Conservation (phyloP, 92 coral and sea anemone species). For the Parazoanthus darwini region DNA sequence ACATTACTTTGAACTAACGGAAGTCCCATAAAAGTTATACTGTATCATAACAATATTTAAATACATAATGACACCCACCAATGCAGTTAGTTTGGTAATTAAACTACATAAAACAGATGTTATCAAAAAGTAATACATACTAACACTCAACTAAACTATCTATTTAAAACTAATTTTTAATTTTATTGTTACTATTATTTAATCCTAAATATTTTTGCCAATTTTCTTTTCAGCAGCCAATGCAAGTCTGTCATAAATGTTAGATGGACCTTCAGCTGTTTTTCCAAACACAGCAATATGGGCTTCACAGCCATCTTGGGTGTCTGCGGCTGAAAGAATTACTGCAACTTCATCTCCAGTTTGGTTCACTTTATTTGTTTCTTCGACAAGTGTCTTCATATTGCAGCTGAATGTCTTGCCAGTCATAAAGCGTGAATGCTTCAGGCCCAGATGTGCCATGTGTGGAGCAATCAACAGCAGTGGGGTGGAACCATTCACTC, state of each 20-base stretch:
- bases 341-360: constrained; percentile 30
- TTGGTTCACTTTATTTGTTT: constrained; percentile 9
- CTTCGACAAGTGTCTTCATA: constrained; percentile 24
- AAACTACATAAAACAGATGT: no score
- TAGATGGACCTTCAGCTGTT: constrained; percentile 14
- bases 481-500: constrained; percentile 75
- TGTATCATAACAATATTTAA: no score
- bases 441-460: constrained; percentile 65
- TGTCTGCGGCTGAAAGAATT: constrained; percentile 36
- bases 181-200: no score
- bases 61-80: no score
- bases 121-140: no score
- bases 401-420: constrained; percentile 19
- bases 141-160: no score
- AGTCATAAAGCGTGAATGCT: constrained; percentile 46
- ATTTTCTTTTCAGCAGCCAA: neutral
- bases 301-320: constrained; percentile 40
- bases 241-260: constrained; percentile 36
- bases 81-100: no score
- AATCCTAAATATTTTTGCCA: no score
- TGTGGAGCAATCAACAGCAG: constrained; percentile 65
- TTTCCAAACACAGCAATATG: constrained; percentile 42
- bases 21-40: no score
- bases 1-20: no score
- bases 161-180: no score